phyloP scores from a whole-genome alignment of 2,113 vertebrate species.

The Gobius niger region DNA sequence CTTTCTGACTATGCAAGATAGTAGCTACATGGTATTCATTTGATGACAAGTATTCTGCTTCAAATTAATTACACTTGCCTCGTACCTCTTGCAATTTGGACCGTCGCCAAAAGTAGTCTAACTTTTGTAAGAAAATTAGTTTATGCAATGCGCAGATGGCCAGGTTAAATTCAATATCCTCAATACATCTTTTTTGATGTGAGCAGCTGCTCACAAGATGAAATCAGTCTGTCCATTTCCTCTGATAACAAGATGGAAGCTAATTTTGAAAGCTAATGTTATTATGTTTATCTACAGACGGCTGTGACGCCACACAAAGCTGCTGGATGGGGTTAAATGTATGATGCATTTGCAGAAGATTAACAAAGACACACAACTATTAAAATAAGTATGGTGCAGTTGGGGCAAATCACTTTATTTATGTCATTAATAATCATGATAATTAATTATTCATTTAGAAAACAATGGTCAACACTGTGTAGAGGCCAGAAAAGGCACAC shows the following conservation, averaged over 20 bases:
- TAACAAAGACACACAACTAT: no score
- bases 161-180: not conserved
- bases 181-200: not conserved
- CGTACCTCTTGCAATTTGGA: not conserved
- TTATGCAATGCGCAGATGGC: not conserved
- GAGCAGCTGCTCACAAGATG: not conserved
- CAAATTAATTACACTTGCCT: not conserved
- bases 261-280: not conserved
- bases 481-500: not conserved
- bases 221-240: constrained; percentile 1
- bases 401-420: not conserved
- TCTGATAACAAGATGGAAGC: not conserved
- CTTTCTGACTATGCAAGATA: not conserved
- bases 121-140: no score
- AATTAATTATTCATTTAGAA: no score
- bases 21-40: no score
- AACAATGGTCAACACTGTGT: not conserved
- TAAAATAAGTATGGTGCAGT: no score
- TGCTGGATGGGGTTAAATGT: not conserved
- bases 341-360: not conserved
- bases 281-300: not conserved
- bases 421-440: not conserved
- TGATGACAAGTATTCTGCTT: no score
- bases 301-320: not conserved
- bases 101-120: not conserved